phyloP scores from a whole-genome alignment of 2,888 invertebrate species.

The Drosophila niveifrons region DNA sequence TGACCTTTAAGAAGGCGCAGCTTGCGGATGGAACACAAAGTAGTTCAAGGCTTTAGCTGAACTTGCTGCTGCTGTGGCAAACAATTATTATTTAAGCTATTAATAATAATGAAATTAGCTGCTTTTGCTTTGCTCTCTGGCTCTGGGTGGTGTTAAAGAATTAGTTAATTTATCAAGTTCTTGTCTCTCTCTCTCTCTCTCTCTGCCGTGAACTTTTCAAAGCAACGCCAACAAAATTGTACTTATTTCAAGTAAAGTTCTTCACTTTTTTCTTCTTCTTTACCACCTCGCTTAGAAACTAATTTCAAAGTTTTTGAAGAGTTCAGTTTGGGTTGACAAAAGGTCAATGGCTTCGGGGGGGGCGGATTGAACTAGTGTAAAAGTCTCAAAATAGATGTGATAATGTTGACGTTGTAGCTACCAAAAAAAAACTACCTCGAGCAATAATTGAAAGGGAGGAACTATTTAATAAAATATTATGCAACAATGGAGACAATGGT shows the following conservation, averaged over 20 bases:
- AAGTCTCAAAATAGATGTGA: neutral
- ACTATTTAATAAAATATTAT: neutral
- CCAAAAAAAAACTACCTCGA: too few relatives aligned
- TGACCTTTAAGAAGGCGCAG: conserved; percentile 51
- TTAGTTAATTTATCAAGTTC: conserved; percentile 26
- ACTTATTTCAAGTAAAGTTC: conserved; percentile 13
- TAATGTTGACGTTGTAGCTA: neutral
- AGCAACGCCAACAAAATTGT: conserved; percentile 12
- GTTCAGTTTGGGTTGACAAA: conserved; percentile 1
- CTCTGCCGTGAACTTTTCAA: conserved; percentile 12
- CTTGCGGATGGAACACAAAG: conserved; percentile 9
- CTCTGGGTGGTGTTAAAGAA: conserved; percentile 15
- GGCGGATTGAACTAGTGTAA: neutral
- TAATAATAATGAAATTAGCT: conserved; percentile 22
- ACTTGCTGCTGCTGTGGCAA: conserved; percentile 7
- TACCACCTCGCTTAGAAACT: conserved; percentile 9
- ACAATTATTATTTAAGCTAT: conserved; percentile 16
- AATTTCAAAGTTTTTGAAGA: conserved; percentile 17
- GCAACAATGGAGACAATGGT: neutral
- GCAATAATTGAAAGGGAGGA: neutral
- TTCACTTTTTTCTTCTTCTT: neutral
- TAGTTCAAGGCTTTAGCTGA: conserved; percentile 38
- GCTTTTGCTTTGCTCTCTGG: conserved; percentile 8
- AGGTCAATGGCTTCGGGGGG: conserved; percentile 7
- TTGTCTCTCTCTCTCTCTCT: conserved; percentile 10